Conservation (phyloP, 2,113 vertebrate species). For the Lampris megalopsis region DNA sequence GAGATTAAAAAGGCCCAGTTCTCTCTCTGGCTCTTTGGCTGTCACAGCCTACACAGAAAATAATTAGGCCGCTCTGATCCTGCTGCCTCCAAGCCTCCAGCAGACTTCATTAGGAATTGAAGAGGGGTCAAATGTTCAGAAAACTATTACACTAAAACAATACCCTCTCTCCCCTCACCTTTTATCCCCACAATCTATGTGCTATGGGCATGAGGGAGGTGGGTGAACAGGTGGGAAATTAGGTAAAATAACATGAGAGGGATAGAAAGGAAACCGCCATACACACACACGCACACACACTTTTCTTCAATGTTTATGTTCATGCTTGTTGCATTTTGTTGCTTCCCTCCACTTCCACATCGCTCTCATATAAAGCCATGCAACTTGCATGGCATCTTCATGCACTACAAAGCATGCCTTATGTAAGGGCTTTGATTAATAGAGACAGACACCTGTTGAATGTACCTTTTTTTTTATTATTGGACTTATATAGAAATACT, state of each 20-base stretch:
- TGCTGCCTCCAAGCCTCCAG: not conserved
- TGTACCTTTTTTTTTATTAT: conserved; percentile 93
- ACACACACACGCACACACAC: too few relatives aligned
- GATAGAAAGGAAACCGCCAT: too few relatives aligned
- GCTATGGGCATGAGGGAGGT: not conserved
- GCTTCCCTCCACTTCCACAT: too few relatives aligned
- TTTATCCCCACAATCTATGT: not conserved
- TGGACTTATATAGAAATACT: conserved; percentile 99
- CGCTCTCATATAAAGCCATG: too few relatives aligned
- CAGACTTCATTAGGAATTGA: conserved; percentile 20
- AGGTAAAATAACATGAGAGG: conserved; percentile 49
- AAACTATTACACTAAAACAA: conserved; percentile 9
- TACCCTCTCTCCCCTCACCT: conserved; percentile 1
- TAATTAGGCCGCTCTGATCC: conserved; percentile 47
- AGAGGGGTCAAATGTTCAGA: conserved; percentile 40
- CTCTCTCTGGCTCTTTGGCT: conserved; percentile 11
- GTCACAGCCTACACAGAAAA: conserved; percentile 2
- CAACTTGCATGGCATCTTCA: too few relatives aligned
- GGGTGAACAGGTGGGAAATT: not conserved
- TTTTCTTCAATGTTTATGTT: too few relatives aligned
- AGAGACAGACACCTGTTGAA: conserved; percentile 77
- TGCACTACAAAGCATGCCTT: too few relatives aligned
- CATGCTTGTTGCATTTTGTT: too few relatives aligned
- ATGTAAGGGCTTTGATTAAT: too few relatives aligned
- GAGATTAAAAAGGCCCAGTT: conserved; percentile 14